Conservation (phyloP, 2,797 vertebrate genomes). For the Echeneis naucrates region DNA sequence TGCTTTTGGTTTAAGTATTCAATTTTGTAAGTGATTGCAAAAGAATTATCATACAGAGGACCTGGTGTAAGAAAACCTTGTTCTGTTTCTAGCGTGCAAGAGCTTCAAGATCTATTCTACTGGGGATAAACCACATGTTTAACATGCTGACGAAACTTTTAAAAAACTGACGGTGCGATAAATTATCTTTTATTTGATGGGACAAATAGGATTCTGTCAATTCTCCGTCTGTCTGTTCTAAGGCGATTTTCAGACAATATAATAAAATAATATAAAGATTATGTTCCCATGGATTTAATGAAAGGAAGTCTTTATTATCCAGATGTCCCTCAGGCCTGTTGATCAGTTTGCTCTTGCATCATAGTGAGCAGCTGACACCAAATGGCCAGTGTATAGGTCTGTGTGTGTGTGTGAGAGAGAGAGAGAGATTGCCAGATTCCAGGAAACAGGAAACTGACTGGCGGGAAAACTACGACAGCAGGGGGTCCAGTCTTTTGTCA, state of each 20-base stretch:
- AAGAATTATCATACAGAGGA: no score
- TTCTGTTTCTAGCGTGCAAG: neutral
- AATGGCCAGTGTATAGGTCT: constrained; percentile 27
- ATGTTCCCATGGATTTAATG: constrained; percentile 63
- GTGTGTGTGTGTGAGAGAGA: constrained; percentile 21
- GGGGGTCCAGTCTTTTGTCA: constrained; percentile 71
- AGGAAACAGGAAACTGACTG: constrained; percentile 78
- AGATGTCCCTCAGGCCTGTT: constrained; percentile 51
- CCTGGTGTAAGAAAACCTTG: no score
- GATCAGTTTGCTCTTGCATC: constrained; percentile 68
- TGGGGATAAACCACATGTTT: constrained; percentile 34
- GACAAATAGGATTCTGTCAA: constrained; percentile 50
- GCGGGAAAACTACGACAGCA: constrained; percentile 73
- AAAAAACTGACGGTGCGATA: constrained; percentile 14
- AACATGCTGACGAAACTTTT: constrained; percentile 12
- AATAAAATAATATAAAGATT: constrained; percentile 69
- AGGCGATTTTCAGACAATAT: constrained; percentile 48
- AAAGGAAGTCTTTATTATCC: constrained; percentile 74
- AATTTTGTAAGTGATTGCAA: no score
- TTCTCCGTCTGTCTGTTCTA: constrained; percentile 35
- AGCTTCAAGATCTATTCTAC: no score
- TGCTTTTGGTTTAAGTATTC: no score
- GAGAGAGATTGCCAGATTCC: constrained; percentile 60
- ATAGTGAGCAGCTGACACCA: constrained; percentile 72
- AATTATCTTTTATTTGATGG: constrained; percentile 55